phyloP scores from a whole-genome alignment of 1,140 invertebrate species.

The Leptinotarsa defecta region DNA sequence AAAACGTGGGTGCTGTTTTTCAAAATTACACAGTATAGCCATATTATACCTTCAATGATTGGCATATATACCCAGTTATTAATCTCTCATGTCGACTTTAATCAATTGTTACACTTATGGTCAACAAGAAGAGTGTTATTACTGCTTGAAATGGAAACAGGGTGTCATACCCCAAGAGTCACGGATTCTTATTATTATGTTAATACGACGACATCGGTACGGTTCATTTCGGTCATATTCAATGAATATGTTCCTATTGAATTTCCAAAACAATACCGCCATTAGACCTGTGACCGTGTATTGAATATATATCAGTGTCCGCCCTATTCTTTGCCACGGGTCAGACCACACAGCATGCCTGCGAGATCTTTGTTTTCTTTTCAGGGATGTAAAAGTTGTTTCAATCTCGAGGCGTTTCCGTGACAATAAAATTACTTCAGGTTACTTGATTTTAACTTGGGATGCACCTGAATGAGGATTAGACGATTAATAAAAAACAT shows the following conservation, averaged over 20 bases:
- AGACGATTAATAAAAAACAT: background rate
- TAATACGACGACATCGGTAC: conserved; percentile 14
- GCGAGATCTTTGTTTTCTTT: conserved; percentile 10
- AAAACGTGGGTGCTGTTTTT: too few species aligned
- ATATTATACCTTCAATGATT: too few species aligned
- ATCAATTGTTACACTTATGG: too few species aligned
- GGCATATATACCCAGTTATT: too few species aligned
- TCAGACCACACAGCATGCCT: conserved; percentile 21
- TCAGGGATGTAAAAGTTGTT: background rate
- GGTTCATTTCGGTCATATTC: conserved; percentile 13
- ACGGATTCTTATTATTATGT: conserved; percentile 18
- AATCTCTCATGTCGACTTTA: too few species aligned
- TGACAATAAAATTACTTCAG: background rate
- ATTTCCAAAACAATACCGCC: conserved; percentile 25
- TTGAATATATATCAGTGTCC: conserved; percentile 20
- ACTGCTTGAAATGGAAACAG: background rate
- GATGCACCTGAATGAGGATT: background rate
- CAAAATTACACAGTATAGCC: too few species aligned
- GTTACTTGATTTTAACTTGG: background rate
- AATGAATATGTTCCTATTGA: conserved; percentile 21
- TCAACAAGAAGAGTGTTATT: too few species aligned
- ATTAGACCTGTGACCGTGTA: conserved; percentile 21
- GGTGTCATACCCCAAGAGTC: background rate
- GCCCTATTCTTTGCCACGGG: conserved; percentile 16
- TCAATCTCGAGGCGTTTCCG: conserved; percentile 1